A percentile compares a stretch with the other conserved stretches of the same genome.
Evolutionary conservation across 2,113 vertebrate species (phyloP).

Genomic region (Oostethus manadensis): DNA sequence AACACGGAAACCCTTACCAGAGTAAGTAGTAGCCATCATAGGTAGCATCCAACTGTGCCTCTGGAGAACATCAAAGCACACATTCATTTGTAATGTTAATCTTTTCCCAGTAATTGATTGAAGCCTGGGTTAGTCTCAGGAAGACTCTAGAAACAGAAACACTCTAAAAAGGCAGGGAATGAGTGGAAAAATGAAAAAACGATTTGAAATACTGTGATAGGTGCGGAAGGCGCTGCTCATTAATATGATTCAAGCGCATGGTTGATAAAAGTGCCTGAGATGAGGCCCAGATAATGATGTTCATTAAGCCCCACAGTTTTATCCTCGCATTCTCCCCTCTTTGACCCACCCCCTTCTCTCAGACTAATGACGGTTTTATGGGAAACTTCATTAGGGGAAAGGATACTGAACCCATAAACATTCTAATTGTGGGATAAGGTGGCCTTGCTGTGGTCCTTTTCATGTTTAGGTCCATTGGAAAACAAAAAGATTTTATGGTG

Average conservation of each 20-base stretch:
- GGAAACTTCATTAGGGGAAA: constrained; percentile 63
- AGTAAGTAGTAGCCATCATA: no score
- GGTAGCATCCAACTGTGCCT: no score
- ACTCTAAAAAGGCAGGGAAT: not conserved
- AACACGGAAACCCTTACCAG: no score
- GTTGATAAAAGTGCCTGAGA: constrained; percentile 58
- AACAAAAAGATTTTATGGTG: constrained; percentile 14
- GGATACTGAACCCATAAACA: constrained; percentile 53
- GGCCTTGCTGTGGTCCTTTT: constrained; percentile 24
- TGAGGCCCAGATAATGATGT: constrained; percentile 54
- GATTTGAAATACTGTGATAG: constrained; percentile 18
- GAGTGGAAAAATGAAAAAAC: not conserved
- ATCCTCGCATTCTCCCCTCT: constrained; percentile 9
- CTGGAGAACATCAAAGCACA: constrained; percentile 46
- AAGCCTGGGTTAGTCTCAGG: constrained; percentile 37
- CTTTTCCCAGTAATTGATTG: constrained; percentile 49
- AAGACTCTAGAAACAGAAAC: constrained; percentile 4
- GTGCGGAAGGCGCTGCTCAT: constrained; percentile 38
- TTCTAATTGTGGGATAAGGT: constrained; percentile 48
- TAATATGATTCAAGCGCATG: constrained; percentile 57
- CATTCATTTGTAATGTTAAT: constrained; percentile 68
- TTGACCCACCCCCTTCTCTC: constrained; percentile 5
- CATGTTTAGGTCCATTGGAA: constrained; percentile 17
- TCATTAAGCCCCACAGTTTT: constrained; percentile 58
- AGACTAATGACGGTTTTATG: constrained; percentile 67